These are phyloP conservation scores for Crambe crambe DNA, from an alignment of 37 sponge, comb jelly and placozoan genomes.

Conservation along the genomic window DNA sequence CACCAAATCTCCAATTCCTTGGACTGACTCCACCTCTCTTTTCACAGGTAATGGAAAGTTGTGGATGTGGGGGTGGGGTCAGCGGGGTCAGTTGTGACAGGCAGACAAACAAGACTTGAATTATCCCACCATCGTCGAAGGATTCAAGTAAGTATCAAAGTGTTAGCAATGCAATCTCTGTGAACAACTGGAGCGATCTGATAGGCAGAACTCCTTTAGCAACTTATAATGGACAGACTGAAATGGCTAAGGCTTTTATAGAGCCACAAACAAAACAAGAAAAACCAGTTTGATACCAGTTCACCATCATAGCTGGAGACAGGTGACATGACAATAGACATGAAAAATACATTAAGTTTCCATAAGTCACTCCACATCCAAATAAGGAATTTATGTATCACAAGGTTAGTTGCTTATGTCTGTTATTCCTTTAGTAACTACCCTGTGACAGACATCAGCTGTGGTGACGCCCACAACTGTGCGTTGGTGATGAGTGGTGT, in stretches of 20 bases:
- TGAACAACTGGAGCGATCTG: too few relatives aligned
- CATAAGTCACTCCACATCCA: too few relatives aligned
- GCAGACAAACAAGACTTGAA: slow-evolving; percentile 36
- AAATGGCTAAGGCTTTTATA: too few relatives aligned
- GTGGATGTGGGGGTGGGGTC: slow-evolving; percentile 82
- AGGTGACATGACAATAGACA: too few relatives aligned
- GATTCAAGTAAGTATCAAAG: slow-evolving; percentile 57
- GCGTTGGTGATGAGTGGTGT: slow-evolving; percentile 42
- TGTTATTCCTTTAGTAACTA: slow-evolving; percentile 28
- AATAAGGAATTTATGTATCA: too few relatives aligned
- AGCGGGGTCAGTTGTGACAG: slow-evolving; percentile 73
- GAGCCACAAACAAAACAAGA: too few relatives aligned
- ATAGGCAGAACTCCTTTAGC: too few relatives aligned
- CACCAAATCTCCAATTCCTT: not conserved
- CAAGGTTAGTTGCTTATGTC: slow-evolving; percentile 5
- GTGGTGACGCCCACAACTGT: slow-evolving; percentile 83
- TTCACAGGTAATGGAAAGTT: slow-evolving; percentile 48
- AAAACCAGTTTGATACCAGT: too few relatives aligned
- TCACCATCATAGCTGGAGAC: too few relatives aligned
- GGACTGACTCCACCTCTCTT: not conserved
- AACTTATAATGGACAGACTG: too few relatives aligned
- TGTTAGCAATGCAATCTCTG: too few relatives aligned
- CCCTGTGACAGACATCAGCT: slow-evolving; percentile 74
- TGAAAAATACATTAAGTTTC: too few relatives aligned
- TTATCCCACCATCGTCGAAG: slow-evolving; percentile 46